Evolutionary conservation across 2,113 vertebrate species (phyloP), one percentile per base, ranked within the genome.

Genomic region (Propithecus coquereli): DNA sequence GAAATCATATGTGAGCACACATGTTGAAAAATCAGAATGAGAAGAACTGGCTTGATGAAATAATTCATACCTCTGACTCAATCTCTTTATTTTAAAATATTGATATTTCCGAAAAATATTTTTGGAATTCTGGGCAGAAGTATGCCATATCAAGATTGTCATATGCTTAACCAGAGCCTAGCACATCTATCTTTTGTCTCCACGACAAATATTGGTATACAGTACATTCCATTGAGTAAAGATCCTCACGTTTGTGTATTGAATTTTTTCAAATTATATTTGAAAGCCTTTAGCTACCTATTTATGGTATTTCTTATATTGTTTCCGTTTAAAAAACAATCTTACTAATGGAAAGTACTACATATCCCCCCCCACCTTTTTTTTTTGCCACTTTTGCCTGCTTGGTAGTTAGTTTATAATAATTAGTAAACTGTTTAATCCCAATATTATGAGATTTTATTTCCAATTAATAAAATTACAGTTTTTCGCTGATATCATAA

Each of bases 381-480:
- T 97, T 97, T 97, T 97, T 96, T 94, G 97, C 96, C 97, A 97
- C 94, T 94, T 97, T 97, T 97, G 98, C 98, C 61, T 87, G 96
- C 93, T 98, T 94, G 27, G 14, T 97, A 94, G 57, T 47, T 94
- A 57, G 43, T 96, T 97, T 52, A 68, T 96, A 96, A 96, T 82
- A 94, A 94, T n/a, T 90, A 96, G 71, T 77, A 88, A 93, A 68
- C 91, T 97, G 37, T 52, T 97, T 89, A 95, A 97, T 96, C 61
- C 50, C 71, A 93, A 65, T 70, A 85, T 94, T 94, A 37, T 91
- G 71, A 97, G 8, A 79, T 85, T 88, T 54, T 84, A 87, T 94
- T 96, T 90, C 91, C 30, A 95, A 77, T 85, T 94, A 92, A 84
- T 92, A 76, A 94, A 93, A 90, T 82, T 90, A 32, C 1, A 94